phyloP scores from a whole-genome alignment of 2,888 invertebrate genomes.

The Hemaris fuciformis region DNA sequence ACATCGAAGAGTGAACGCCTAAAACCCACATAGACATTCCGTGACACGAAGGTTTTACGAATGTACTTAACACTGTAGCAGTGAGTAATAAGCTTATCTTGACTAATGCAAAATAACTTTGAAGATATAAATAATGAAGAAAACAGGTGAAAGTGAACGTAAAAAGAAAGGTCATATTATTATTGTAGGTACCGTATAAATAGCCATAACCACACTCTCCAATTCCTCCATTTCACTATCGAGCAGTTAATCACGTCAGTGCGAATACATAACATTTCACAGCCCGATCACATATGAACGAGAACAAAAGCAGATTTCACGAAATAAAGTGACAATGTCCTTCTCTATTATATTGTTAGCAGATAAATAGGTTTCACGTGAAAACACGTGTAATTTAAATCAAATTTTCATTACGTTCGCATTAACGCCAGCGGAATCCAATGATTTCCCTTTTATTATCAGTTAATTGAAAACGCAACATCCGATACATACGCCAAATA shows the following conservation, averaged over 20 bases:
- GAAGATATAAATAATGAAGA: no score
- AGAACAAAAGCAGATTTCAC: not conserved
- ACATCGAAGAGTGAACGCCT: no score
- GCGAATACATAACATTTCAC: no score
- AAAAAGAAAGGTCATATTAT: no score
- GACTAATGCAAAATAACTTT: no score
- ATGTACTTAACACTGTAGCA: no score
- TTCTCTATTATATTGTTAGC: not conserved
- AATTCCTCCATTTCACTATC: not conserved
- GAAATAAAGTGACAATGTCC: not conserved
- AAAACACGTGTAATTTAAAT: slow-evolving; percentile 14
- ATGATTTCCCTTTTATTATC: slow-evolving; percentile 37
- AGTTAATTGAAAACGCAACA: slow-evolving; percentile 32
- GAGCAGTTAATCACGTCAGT: not conserved
- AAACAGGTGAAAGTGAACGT: no score
- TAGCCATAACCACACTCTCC: not conserved
- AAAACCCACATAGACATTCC: no score
- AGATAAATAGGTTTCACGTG: not conserved
- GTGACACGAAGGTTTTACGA: no score
- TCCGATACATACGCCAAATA: slow-evolving; percentile 13
- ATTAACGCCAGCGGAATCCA: slow-evolving; percentile 23
- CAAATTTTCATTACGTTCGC: slow-evolving; percentile 13
- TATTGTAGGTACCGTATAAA: not conserved
- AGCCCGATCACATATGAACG: not conserved
- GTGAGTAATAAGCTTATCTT: no score